Conservation (phyloP, 53 echinoderm and acorn worm genomes). For the Crossaster papposus region DNA sequence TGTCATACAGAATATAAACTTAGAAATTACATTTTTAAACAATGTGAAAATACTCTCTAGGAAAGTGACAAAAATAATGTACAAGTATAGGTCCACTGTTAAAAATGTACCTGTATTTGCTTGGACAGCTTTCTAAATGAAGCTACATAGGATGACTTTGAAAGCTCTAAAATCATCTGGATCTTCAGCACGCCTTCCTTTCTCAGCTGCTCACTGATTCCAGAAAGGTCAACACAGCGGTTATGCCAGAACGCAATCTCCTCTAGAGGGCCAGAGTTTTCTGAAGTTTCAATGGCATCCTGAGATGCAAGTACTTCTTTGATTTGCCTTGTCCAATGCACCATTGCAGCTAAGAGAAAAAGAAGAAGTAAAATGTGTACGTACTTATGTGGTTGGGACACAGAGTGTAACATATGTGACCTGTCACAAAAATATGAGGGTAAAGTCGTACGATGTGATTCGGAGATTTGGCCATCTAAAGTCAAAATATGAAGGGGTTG, state of each 20-base stretch:
- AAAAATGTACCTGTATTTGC: slow-evolving; percentile 98
- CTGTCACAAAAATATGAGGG: no score
- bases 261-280: slow-evolving; percentile 97
- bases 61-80: no score
- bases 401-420: neutral
- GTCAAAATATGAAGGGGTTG: no score
- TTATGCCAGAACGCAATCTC: slow-evolving; percentile 99
- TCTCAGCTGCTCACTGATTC: slow-evolving; percentile 98
- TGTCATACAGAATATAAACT: no score
- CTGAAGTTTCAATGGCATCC: slow-evolving; percentile 98
- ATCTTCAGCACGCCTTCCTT: slow-evolving; percentile 89
- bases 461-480: no score
- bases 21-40: no score
- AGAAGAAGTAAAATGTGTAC: neutral
- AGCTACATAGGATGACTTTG: slow-evolving; percentile 96
- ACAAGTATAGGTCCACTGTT: neutral
- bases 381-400: neutral
- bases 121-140: slow-evolving; percentile 97
- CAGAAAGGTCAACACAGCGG: slow-evolving; percentile 91
- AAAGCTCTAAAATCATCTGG: slow-evolving; percentile 85
- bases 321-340: slow-evolving; percentile 99
- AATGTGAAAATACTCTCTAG: no score
- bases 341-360: slow-evolving; percentile 90
- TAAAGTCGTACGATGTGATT: no score
- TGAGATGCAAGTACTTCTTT: slow-evolving; percentile 98